Evolutionary conservation across 2,797 vertebrate genomes (phyloP).

Genomic region (Tolypeutes matacus): DNA sequence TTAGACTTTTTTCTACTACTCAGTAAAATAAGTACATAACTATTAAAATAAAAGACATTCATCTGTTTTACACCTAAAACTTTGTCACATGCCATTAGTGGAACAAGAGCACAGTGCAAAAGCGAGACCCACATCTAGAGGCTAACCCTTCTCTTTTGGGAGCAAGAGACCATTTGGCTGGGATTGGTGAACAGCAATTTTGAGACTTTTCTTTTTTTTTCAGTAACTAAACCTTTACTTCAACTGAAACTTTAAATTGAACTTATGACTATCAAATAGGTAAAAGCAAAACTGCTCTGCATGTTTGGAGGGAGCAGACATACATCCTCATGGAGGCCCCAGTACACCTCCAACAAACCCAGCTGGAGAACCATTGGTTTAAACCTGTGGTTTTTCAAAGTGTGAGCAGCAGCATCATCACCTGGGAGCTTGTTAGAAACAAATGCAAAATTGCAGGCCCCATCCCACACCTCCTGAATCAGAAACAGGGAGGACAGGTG

Average conservation of each 20-base stretch:
- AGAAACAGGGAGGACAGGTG: neutral
- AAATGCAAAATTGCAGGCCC: neutral
- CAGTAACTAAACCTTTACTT: neutral
- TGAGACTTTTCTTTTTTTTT: neutral
- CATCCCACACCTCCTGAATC: neutral
- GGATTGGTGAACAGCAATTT: neutral
- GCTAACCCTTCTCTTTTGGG: neutral
- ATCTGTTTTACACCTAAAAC: neutral
- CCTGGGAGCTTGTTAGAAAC: neutral
- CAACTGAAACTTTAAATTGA: neutral
- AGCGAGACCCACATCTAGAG: neutral
- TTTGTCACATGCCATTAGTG: neutral
- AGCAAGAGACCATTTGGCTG: neutral
- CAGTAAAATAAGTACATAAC: neutral
- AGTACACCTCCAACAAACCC: neutral
- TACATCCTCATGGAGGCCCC: neutral
- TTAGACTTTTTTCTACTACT: neutral
- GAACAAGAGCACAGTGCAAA: neutral
- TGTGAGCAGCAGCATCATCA: neutral
- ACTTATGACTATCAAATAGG: neutral
- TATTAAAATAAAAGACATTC: neutral
- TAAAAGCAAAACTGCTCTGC: neutral
- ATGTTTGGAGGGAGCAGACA: neutral
- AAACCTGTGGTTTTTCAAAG: neutral
- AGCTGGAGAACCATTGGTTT: neutral